phyloP scores from a whole-genome alignment of 2,113 vertebrate genomes.

The Psettodes erumei region DNA sequence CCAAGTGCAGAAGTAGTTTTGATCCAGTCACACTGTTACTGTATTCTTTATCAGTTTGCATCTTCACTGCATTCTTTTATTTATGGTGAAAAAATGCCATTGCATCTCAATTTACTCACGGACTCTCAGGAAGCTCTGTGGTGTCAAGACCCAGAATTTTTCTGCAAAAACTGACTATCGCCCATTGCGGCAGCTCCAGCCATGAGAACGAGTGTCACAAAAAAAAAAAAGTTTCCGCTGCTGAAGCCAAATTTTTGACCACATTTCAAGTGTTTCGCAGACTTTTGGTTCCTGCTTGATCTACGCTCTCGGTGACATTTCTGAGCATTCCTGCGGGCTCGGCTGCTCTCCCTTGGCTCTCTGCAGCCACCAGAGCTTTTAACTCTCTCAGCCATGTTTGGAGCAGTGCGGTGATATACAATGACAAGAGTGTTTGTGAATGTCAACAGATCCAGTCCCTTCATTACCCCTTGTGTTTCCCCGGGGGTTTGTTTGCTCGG shows the following conservation, averaged over 20 bases:
- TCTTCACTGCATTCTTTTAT: no score
- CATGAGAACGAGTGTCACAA: neutral
- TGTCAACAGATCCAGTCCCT: slow-evolving; percentile 44
- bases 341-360: slow-evolving; percentile 43
- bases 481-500: slow-evolving; percentile 36
- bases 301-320: slow-evolving; percentile 59
- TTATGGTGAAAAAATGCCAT: neutral
- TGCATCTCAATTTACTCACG: neutral
- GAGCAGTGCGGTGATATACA: slow-evolving; percentile 56
- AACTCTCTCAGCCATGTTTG: slow-evolving; percentile 47
- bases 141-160: neutral
- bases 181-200: neutral
- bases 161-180: neutral
- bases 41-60: neutral
- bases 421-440: slow-evolving; percentile 60
- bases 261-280: slow-evolving; percentile 32
- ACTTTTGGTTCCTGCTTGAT: slow-evolving; percentile 45
- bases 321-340: slow-evolving; percentile 62
- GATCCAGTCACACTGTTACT: neutral
- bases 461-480: slow-evolving; percentile 32
- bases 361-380: slow-evolving; percentile 33
- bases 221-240: neutral
- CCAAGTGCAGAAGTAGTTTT: neutral
- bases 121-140: neutral
- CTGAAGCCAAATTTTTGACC: neutral